Evolutionary conservation across 92 coral and sea anemone species (phyloP).

Genomic region (Pocillopora meandrina): DNA sequence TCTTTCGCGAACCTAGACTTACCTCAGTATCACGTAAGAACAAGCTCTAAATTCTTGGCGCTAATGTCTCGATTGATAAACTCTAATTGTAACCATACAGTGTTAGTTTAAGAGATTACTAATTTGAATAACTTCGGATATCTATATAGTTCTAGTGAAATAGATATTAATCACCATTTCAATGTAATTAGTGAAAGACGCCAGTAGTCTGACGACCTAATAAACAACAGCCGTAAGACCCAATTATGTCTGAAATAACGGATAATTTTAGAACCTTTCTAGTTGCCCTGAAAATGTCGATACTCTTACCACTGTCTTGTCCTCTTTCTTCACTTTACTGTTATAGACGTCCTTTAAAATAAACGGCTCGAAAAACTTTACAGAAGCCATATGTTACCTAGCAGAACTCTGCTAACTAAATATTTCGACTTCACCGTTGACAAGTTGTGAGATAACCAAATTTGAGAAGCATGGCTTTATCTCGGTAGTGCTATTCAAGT

Average conservation of each 20-base stretch:
- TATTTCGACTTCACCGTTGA: slow-evolving; percentile 21
- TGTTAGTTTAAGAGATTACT: slow-evolving; percentile 78
- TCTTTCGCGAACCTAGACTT: slow-evolving; percentile 54
- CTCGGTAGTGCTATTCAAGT: slow-evolving; percentile 34
- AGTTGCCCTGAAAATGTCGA: slow-evolving; percentile 17
- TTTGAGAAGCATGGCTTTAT: slow-evolving; percentile 34
- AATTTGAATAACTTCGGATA: slow-evolving; percentile 86
- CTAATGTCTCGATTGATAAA: slow-evolving; percentile 78
- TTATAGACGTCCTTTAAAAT: not conserved
- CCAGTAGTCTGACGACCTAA: slow-evolving; percentile 71
- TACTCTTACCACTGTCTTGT: not conserved
- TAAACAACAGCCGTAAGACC: slow-evolving; percentile 56
- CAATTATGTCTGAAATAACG: slow-evolving; percentile 27
- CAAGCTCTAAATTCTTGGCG: slow-evolving; percentile 70
- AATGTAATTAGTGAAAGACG: slow-evolving; percentile 80
- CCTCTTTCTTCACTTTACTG: not conserved
- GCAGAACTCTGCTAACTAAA: slow-evolving; percentile 19
- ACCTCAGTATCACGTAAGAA: slow-evolving; percentile 46
- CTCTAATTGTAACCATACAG: slow-evolving; percentile 75
- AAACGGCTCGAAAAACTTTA: not conserved
- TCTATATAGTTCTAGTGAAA: slow-evolving; percentile 71
- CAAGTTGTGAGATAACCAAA: slow-evolving; percentile 44
- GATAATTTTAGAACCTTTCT: slow-evolving; percentile 24
- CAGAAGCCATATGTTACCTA: not conserved
- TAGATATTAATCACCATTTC: slow-evolving; percentile 79